These are phyloP conservation scores for Cantharis rufa DNA, from an alignment of 2,888 invertebrate genomes.

Conservation along the genomic window DNA sequence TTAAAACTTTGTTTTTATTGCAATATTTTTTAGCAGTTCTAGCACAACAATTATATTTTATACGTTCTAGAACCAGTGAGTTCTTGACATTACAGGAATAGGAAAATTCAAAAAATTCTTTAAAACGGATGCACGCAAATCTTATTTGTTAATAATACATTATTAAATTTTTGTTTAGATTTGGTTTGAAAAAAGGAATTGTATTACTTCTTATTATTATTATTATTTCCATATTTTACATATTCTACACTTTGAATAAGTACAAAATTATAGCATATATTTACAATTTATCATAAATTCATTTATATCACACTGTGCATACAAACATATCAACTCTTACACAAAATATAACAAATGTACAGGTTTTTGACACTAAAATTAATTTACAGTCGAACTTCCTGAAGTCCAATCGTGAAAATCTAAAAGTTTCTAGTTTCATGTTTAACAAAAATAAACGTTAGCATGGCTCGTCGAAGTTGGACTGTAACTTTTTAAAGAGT, in stretches of 20 bases:
- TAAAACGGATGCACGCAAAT: no score
- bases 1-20: no score
- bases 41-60: no score
- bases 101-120: no score
- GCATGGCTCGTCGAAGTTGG: not conserved
- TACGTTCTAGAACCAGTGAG: no score
- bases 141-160: no score
- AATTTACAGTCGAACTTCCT: not conserved
- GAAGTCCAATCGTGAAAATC: not conserved
- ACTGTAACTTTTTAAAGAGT: not conserved
- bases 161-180: not conserved
- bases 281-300: conserved; percentile 11
- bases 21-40: no score
- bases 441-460: not conserved
- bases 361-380: not conserved
- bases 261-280: conserved; percentile 10
- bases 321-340: conserved; percentile 7
- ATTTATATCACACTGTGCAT: conserved; percentile 9
- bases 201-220: not conserved
- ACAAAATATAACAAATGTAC: conserved; percentile 11
- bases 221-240: conserved; percentile 7
- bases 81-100: no score
- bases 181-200: not conserved
- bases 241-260: conserved; percentile 13
- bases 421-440: not conserved